Evolutionary conservation across 1,140 invertebrate species (phyloP).

Genomic region (Aphaenogaster floridana): DNA sequence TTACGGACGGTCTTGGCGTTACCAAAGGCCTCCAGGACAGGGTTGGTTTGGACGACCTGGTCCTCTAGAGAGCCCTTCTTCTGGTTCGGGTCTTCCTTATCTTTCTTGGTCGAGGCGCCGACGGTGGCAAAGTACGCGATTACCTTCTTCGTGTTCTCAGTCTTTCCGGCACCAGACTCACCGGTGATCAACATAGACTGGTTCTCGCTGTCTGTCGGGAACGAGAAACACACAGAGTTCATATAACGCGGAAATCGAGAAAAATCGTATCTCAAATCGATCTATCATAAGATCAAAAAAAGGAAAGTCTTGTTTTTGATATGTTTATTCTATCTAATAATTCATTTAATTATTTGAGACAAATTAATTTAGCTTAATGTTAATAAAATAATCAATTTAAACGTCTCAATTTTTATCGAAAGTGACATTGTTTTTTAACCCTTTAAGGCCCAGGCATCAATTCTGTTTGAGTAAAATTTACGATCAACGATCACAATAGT

Average conservation of each 20-base stretch:
- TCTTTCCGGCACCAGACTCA: conserved; percentile 99
- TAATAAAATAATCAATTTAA: neutral
- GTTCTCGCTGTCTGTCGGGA: conserved; percentile 94
- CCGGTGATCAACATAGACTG: conserved; percentile 99
- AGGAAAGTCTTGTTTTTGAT: too few species aligned
- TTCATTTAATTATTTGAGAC: neutral
- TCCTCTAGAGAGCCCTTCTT: conserved; percentile 97
- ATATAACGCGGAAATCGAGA: neutral
- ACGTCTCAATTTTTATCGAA: neutral
- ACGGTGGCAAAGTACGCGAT: conserved; percentile 99
- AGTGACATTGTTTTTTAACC: neutral
- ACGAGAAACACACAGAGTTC: conserved; percentile 60
- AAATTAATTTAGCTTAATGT: conserved; percentile 16
- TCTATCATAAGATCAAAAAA: neutral
- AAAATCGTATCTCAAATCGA: neutral
- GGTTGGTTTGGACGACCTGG: conserved; percentile 99
- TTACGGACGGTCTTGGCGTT: conserved; percentile 99
- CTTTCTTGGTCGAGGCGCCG: conserved; percentile 94
- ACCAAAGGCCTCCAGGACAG: conserved; percentile 99
- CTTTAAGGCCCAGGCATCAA: too few species aligned
- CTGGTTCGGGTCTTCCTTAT: conserved; percentile 87
- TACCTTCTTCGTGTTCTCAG: conserved; percentile 99
- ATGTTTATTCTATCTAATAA: neutral
- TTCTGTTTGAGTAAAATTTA: too few species aligned
- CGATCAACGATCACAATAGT: too few species aligned